phyloP scores from a whole-genome alignment of 2,113 vertebrate genomes.

The Melanotaenia duboulayi region DNA sequence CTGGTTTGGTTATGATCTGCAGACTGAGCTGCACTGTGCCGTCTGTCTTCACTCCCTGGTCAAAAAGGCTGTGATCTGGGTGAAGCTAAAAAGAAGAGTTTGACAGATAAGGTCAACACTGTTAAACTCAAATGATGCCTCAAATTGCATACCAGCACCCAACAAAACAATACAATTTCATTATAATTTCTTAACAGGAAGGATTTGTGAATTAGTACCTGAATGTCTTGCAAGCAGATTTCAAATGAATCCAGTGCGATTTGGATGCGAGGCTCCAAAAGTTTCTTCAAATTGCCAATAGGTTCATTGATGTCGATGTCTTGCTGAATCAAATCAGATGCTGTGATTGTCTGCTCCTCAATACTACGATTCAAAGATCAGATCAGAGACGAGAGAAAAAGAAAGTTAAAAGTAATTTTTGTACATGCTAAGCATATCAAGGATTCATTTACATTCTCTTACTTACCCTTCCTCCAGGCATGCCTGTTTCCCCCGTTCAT shows the following conservation, averaged over 20 bases:
- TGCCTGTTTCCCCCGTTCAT: constrained; percentile 94
- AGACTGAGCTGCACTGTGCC: constrained; percentile 98
- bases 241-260: constrained; percentile 94
- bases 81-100: constrained; percentile 85
- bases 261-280: constrained; percentile 95
- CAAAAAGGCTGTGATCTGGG: constrained; percentile 96
- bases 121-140: not conserved
- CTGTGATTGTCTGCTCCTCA: constrained; percentile 93
- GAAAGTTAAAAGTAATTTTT: not conserved
- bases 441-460: not conserved
- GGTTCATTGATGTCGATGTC: constrained; percentile 98
- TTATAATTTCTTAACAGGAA: not conserved
- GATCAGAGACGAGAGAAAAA: not conserved
- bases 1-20: constrained; percentile 96
- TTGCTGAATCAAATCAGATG: constrained; percentile 96
- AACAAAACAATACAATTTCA: not conserved
- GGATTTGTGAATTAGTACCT: constrained; percentile 79
- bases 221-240: constrained; percentile 97
- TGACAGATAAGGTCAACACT: not conserved
- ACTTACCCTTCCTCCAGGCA: constrained; percentile 96
- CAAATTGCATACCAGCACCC: not conserved
- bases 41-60: constrained; percentile 99
- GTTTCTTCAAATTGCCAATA: constrained; percentile 95
- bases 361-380: constrained; percentile 80
- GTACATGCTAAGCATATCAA: not conserved